Evolutionary conservation across 2,888 invertebrate genomes (phyloP).

Genomic region (Agrotis exclamationis): DNA sequence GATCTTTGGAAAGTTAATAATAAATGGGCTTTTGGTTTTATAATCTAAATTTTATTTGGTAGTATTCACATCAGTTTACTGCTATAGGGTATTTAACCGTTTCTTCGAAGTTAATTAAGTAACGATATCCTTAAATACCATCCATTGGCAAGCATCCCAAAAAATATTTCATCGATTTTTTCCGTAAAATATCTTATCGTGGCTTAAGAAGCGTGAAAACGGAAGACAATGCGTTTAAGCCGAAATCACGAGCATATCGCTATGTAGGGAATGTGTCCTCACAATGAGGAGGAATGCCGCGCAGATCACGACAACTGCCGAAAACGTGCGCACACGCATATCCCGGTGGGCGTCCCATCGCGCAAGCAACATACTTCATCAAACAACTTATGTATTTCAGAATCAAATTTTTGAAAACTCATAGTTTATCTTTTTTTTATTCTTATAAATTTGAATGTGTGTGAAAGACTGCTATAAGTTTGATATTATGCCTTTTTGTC

Average conservation of each 20-base stretch:
- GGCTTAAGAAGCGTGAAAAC: constrained; percentile 76
- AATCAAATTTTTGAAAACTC: constrained; percentile 4
- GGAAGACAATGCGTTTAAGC: constrained; percentile 78
- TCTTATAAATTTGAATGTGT: not conserved
- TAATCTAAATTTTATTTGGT: not conserved
- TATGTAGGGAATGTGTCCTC: constrained; percentile 82
- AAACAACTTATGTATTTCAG: constrained; percentile 45
- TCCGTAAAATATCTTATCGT: constrained; percentile 46
- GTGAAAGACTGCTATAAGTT: too few relatives aligned
- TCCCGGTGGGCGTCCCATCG: constrained; percentile 66
- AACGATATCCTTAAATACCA: not conserved
- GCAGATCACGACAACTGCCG: constrained; percentile 76
- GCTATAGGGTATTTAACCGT: too few relatives aligned
- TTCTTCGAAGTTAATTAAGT: not conserved
- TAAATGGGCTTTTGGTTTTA: not conserved
- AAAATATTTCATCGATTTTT: constrained; percentile 49
- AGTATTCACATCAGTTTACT: not conserved
- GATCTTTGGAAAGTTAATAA: not conserved
- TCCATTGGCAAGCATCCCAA: constrained; percentile 29
- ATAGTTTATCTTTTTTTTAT: not conserved
- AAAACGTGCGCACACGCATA: constrained; percentile 84
- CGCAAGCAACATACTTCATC: constrained; percentile 53
- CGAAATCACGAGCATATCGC: constrained; percentile 84
- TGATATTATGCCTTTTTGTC: too few relatives aligned
- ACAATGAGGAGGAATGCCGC: constrained; percentile 73